Evolutionary conservation across 2,888 invertebrate species (phyloP).

Genomic region (Idaea dimidiata): DNA sequence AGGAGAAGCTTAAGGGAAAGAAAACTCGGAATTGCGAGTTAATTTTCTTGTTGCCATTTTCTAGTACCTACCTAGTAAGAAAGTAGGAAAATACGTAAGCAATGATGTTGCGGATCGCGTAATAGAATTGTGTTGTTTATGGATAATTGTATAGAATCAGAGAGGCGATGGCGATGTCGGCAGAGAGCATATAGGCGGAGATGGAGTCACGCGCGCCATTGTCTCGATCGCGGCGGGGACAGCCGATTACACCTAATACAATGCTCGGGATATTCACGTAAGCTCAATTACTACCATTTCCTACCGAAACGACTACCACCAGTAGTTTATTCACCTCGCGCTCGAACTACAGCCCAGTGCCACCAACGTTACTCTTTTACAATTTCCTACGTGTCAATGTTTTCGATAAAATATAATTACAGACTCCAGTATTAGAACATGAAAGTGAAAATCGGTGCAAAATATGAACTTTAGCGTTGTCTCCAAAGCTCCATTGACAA

Average conservation of each 20-base stretch:
- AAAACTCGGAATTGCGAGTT: conserved; percentile 36
- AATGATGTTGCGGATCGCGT: conserved; percentile 40
- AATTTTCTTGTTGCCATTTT: conserved; percentile 39
- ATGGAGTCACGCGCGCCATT: conserved; percentile 66
- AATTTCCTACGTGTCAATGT: not conserved
- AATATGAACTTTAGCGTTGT: no score
- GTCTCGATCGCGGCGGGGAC: conserved; percentile 45
- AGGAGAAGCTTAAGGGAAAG: conserved; percentile 48
- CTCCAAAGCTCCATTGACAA: no score
- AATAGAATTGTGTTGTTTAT: conserved; percentile 48
- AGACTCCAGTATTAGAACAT: not conserved
- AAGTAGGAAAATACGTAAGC: conserved; percentile 40
- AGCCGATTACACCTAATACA: conserved; percentile 46
- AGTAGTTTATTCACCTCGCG: conserved; percentile 22
- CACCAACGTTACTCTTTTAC: not conserved
- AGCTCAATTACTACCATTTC: conserved; percentile 39
- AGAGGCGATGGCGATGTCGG: conserved; percentile 26
- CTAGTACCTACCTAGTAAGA: conserved; percentile 18
- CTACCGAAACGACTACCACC: conserved; percentile 45
- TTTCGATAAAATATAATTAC: no score
- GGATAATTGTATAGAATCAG: conserved; percentile 48
- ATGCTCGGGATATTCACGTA: conserved; percentile 35
- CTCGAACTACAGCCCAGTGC: not conserved
- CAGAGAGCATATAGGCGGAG: conserved; percentile 33
- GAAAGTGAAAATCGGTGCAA: no score